Evolutionary conservation across 2,797 vertebrate species (phyloP).

Genomic region (Gallinago nigripennis): DNA sequence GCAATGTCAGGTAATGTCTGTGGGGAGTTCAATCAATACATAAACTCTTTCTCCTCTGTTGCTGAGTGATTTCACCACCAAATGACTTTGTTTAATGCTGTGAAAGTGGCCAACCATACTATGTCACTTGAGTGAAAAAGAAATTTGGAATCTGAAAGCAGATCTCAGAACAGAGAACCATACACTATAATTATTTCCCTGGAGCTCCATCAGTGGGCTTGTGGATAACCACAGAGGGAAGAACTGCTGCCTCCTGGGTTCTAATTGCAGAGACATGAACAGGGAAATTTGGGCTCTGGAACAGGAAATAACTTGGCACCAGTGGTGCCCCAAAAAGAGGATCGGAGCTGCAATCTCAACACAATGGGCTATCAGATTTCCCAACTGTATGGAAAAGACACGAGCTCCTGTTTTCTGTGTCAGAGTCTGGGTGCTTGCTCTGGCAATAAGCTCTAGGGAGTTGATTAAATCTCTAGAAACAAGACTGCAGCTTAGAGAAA

Average conservation of each 20-base stretch:
- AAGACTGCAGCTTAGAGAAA: not conserved
- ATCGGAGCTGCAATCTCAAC: not conserved
- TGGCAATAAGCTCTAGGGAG: not conserved
- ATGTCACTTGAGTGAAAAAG: not conserved
- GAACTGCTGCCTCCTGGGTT: not conserved
- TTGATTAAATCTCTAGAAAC: not conserved
- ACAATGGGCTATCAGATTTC: not conserved
- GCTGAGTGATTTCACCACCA: not conserved
- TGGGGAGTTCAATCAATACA: not conserved
- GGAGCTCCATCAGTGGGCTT: not conserved
- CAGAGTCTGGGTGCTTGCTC: not conserved
- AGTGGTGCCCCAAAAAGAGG: not conserved
- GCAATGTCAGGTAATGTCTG: not conserved
- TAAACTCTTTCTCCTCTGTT: not conserved
- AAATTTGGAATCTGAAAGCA: not conserved
- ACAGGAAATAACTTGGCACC: not conserved
- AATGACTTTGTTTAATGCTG: not conserved
- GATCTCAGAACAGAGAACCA: not conserved
- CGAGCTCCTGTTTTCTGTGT: not conserved
- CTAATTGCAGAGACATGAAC: not conserved
- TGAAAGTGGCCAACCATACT: not conserved
- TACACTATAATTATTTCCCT: not conserved
- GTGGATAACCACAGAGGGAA: not conserved
- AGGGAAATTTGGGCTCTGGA: not conserved
- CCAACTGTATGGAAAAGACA: not conserved